Evolutionary conservation across 2,888 invertebrate species (phyloP).

Genomic region (Ariolimax columbianus): DNA sequence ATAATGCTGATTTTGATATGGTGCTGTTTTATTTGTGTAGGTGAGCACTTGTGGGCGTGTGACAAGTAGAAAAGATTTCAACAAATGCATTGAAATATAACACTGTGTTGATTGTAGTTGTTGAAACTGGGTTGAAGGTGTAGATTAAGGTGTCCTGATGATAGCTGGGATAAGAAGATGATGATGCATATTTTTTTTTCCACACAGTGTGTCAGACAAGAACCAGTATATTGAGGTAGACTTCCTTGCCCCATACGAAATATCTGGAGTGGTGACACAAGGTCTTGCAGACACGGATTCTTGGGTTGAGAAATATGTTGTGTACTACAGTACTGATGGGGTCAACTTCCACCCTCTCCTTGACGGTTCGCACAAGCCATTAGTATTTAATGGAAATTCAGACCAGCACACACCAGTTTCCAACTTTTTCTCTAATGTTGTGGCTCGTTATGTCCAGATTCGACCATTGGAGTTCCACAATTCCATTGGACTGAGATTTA

Average conservation of each 20-base stretch:
- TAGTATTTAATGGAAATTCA: constrained; percentile 80
- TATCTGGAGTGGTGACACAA: constrained; percentile 67
- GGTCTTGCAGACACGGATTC: constrained; percentile 58
- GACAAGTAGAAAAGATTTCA: background rate
- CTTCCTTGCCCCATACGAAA: constrained; percentile 62
- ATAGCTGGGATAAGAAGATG: too few relatives aligned
- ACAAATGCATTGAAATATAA: background rate
- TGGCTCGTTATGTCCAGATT: constrained; percentile 77
- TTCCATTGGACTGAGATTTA: constrained; percentile 65
- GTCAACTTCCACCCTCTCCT: constrained; percentile 56
- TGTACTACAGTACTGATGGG: constrained; percentile 64
- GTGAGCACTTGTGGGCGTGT: background rate
- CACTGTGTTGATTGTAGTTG: background rate
- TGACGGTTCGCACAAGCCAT: constrained; percentile 17
- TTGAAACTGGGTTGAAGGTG: background rate
- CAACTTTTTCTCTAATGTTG: constrained; percentile 49
- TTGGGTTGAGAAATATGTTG: constrained; percentile 64
- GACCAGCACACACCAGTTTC: constrained; percentile 58
- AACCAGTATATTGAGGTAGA: constrained; percentile 66
- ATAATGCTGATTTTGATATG: background rate
- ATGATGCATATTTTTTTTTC: too few relatives aligned
- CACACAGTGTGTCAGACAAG: constrained; percentile 53
- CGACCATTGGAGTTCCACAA: constrained; percentile 66
- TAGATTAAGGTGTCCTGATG: background rate
- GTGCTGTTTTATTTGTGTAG: background rate